These are phyloP conservation scores for Rhynchonycteris naso DNA, from an alignment of 2,797 vertebrate genomes.

Conservation along the genomic window DNA sequence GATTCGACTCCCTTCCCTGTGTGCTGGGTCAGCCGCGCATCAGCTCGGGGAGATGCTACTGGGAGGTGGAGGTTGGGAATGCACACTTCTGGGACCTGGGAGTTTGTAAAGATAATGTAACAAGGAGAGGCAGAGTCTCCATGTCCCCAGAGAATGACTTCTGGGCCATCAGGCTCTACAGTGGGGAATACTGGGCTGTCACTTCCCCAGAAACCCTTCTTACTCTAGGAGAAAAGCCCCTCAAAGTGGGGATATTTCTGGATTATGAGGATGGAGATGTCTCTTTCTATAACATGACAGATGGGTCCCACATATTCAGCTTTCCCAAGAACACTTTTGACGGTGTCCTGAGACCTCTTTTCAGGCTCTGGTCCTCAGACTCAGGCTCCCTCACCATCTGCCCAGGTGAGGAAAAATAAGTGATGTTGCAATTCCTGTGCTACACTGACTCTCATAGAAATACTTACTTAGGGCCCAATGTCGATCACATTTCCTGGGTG, in stretches of 20 bases:
- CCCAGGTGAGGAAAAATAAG: background rate
- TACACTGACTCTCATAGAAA: background rate
- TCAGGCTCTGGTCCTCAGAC: slow-evolving; percentile 85
- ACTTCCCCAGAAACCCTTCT: slow-evolving; percentile 82
- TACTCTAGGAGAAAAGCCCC: background rate
- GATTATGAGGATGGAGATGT: slow-evolving; percentile 7
- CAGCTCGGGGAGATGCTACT: slow-evolving; percentile 55
- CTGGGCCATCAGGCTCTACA: slow-evolving; percentile 86
- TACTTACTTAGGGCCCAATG: background rate
- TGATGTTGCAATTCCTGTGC: background rate
- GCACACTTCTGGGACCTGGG: slow-evolving; percentile 88
- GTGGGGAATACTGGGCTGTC: slow-evolving; percentile 87
- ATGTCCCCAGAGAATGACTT: slow-evolving; percentile 89
- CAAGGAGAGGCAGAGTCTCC: slow-evolving; percentile 86
- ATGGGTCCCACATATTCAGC: slow-evolving; percentile 33
- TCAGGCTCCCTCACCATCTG: background rate
- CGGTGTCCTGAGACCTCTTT: slow-evolving; percentile 86
- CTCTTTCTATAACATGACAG: slow-evolving; percentile 42
- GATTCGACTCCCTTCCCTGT: slow-evolving; percentile 88
- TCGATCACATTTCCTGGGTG: background rate
- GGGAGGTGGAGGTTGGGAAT: slow-evolving; percentile 77
- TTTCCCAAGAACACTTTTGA: slow-evolving; percentile 74
- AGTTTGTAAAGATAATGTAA: slow-evolving; percentile 84
- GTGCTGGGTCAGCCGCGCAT: slow-evolving; percentile 85
- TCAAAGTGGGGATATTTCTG: background rate